Conservation (phyloP, 2,797 vertebrate species). For the Bufotes viridis region DNA sequence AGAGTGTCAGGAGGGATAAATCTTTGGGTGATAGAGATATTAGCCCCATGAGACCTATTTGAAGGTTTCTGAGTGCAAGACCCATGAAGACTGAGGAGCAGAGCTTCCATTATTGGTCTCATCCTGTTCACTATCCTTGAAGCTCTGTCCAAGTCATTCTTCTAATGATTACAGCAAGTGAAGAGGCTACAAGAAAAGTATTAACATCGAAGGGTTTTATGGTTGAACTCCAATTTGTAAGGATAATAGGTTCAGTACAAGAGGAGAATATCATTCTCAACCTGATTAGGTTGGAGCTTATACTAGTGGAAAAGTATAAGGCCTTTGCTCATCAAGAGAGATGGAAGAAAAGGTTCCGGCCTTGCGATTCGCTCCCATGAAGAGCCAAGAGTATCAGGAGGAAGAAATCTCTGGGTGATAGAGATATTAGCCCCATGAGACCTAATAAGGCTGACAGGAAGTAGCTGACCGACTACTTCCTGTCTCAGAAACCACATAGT, state of each 20-base stretch:
- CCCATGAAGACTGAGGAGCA: neutral
- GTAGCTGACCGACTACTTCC: neutral
- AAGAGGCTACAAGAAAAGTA: neutral
- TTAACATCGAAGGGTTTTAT: constrained; percentile 19
- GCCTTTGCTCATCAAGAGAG: neutral
- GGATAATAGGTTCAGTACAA: constrained; percentile 3
- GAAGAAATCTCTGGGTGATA: neutral
- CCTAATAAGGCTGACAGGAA: neutral
- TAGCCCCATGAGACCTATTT: neutral
- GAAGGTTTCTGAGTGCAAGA: neutral
- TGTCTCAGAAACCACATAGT: neutral
- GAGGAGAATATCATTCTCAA: neutral
- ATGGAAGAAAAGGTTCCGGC: neutral
- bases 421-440: neutral
- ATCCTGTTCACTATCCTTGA: neutral
- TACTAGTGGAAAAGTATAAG: too few species aligned
- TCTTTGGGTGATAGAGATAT: neutral
- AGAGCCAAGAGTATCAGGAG: neutral
- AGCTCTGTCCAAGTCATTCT: neutral
- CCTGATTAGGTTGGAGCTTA: neutral
- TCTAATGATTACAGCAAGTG: neutral
- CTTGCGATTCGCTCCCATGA: neutral
- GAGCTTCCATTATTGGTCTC: neutral
- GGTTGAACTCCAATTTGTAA: constrained; percentile 20
- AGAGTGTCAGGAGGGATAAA: neutral